Conservation (phyloP, 2,888 invertebrate species). For the Hecatera dysodea region DNA sequence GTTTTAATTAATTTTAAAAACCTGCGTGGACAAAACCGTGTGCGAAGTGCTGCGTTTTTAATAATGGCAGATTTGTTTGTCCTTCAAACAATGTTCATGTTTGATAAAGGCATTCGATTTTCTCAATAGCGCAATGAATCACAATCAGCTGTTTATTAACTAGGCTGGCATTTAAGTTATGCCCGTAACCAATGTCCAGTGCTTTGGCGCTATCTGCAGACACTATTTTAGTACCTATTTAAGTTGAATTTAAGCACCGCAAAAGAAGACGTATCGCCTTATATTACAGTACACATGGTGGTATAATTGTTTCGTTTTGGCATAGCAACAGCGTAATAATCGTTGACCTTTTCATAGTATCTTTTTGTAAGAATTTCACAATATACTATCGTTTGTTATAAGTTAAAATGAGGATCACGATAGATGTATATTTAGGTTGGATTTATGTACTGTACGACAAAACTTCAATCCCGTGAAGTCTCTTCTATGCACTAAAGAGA, state of each 20-base stretch:
- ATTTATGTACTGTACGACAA: too few relatives aligned
- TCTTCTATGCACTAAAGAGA: too few relatives aligned
- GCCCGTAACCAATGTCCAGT: background rate
- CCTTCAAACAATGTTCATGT: too few relatives aligned
- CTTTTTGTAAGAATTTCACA: background rate
- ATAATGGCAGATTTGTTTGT: too few relatives aligned
- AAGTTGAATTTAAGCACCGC: constrained; percentile 23
- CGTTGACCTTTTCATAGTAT: background rate
- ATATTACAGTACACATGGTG: constrained; percentile 4
- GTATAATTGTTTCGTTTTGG: background rate
- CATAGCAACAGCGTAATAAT: background rate
- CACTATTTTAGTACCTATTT: background rate
- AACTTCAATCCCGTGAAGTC: too few relatives aligned
- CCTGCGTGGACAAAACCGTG: too few relatives aligned
- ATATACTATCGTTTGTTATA: background rate
- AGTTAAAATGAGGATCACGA: background rate
- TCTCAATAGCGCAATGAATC: constrained; percentile 9
- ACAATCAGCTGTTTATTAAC: constrained; percentile 7
- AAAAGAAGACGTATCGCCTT: background rate
- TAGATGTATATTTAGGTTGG: background rate
- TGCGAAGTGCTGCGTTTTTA: too few relatives aligned
- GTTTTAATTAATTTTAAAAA: too few relatives aligned
- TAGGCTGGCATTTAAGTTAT: constrained; percentile 1
- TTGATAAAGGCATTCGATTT: background rate
- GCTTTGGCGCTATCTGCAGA: background rate